Base-by-base conservation (phyloP, 1,140 invertebrate genomes). In the Trissolcus basalis region DNA sequence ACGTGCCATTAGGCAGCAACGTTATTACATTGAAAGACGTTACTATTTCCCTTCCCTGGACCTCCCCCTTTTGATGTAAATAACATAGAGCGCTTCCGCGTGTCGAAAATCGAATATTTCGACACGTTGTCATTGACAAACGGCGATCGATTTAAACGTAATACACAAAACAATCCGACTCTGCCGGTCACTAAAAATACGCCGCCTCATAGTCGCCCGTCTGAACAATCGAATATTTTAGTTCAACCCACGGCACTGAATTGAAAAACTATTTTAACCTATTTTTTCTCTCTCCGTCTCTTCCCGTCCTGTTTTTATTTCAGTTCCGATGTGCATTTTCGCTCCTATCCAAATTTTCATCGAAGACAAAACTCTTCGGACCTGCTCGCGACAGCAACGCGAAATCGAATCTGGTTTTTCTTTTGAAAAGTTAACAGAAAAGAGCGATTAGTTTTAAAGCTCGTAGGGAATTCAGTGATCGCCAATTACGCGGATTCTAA, bases 391-490 rank as follows among this genome's bases (percentile, higher is more conserved):
- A 36, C 11, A 41, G 11, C 44, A 19, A 58, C 47, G 35, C 64
- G 50, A 49, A 70, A 70, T 70, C 35, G 67, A 70, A 61, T 70
- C 32, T 58, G 16, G 48, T 54, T 54, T 55, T 61, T 70, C 50
- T 11, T 27, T 27, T 27, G 19, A 55, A 70, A 70, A 70, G 56
- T 70, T 70, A 35, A 43, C 19, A 61, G 58, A 70, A 63, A 70
- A 19, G 39, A 13, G 45, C 58, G 58, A 70, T 70, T 70, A 70
- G 58, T 70, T 70, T 55, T 35, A 33, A 43, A 61, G 67, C 56
- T 54, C 15, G 56, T 55, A 54, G 19, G 55, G 49, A 54, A 70
- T 70, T 61, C 67, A 70, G 61, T 61, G 58, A 61, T 70, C 55
- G 61, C 58, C 67, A 61, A 70, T 70, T 70, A 70, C 58, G 43